These are phyloP conservation scores for Burhinus oedicnemus DNA, from an alignment of 2,113 vertebrate species.

Conservation along the genomic window DNA sequence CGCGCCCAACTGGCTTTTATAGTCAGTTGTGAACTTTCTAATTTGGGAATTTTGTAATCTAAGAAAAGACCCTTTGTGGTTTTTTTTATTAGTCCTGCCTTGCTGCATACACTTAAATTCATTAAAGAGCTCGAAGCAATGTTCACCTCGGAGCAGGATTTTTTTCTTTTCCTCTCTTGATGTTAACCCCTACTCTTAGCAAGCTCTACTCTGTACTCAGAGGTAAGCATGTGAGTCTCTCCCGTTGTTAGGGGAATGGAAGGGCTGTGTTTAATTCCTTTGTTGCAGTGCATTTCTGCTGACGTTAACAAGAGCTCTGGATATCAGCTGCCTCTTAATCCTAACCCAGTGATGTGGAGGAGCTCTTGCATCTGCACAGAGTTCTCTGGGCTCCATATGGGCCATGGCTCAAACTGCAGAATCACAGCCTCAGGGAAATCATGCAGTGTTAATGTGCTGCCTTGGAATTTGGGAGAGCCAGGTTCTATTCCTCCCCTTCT, in stretches of 20 bases:
- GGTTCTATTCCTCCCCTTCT: neutral
- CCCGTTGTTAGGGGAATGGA: fast-evolving
- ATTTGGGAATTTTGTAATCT: neutral
- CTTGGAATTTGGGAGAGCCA: neutral
- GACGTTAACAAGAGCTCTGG: neutral
- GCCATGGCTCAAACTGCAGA: neutral
- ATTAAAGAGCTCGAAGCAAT: neutral
- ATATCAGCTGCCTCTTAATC: neutral
- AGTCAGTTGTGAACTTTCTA: neutral
- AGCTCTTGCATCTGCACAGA: neutral
- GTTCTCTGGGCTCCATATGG: neutral
- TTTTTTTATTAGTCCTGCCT: neutral
- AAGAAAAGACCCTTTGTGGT: neutral
- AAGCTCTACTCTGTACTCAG: neutral
- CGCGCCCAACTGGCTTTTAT: neutral
- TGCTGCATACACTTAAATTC: neutral
- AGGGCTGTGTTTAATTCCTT: neutral
- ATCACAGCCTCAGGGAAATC: neutral
- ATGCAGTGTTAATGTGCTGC: neutral
- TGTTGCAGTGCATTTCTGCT: neutral
- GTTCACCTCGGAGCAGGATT: neutral
- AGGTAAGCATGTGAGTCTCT: neutral
- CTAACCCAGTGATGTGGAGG: neutral
- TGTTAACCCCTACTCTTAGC: neutral
- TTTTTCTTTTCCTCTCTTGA: neutral